Evolutionary conservation across 2,113 vertebrate genomes (phyloP).

Genomic region (Fregetta grallaria): DNA sequence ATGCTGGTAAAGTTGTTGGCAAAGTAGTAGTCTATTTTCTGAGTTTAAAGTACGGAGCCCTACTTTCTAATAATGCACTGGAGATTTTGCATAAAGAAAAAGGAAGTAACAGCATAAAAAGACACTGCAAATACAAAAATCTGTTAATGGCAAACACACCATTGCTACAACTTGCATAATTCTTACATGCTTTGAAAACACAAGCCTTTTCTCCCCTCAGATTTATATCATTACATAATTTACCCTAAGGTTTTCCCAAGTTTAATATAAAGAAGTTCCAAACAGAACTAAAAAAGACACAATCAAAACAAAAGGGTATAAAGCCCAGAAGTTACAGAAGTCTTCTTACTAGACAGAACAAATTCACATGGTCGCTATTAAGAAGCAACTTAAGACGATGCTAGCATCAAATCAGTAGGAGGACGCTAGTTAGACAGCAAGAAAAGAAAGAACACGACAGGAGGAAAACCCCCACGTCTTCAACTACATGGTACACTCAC

Average conservation of each 20-base stretch:
- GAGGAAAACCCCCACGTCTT: not conserved
- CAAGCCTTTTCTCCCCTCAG: rapidly evolving
- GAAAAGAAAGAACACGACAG: not conserved
- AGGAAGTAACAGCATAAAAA: not conserved
- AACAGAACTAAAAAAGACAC: not conserved
- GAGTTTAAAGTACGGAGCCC: not conserved
- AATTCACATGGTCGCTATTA: rapidly evolving
- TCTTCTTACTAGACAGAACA: not conserved
- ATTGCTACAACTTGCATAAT: not conserved
- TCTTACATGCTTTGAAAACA: not conserved
- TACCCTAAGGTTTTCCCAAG: not conserved
- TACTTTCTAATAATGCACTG: not conserved
- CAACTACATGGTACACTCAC: not conserved
- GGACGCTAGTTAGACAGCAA: not conserved
- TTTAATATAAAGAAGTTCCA: not conserved
- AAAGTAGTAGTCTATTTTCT: not conserved
- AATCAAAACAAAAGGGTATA: not conserved
- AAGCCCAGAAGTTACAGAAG: not conserved
- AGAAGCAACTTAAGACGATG: not conserved
- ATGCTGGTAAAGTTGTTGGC: not conserved
- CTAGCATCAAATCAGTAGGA: not conserved
- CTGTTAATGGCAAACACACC: not conserved
- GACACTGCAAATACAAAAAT: not conserved
- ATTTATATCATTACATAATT: not conserved
- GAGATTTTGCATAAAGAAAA: not conserved